Evolutionary conservation across 2,797 vertebrate genomes (phyloP).

Genomic region (Urophycis tenuis): DNA sequence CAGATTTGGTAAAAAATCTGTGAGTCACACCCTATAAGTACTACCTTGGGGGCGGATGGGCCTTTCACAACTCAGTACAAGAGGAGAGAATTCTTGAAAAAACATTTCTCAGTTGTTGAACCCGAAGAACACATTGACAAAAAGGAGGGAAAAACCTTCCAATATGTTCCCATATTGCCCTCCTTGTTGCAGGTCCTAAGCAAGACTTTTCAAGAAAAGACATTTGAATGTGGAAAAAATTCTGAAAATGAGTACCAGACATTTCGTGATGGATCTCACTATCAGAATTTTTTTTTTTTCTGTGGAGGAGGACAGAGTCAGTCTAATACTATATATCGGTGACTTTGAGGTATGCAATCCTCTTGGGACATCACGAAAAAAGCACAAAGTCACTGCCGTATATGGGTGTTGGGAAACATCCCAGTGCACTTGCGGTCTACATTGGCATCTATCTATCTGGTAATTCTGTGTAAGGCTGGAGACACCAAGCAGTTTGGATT

Average conservation of each 20-base stretch:
- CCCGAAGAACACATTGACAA: constrained; percentile 11
- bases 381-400: background rate
- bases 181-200: background rate
- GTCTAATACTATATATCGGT: background rate
- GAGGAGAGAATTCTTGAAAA: constrained; percentile 24
- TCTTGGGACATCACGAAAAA: background rate
- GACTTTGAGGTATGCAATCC: constrained; percentile 1
- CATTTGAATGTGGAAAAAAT: background rate
- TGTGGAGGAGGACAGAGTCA: background rate
- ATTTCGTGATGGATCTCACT: constrained; percentile 3
- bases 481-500: background rate
- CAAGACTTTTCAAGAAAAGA: background rate
- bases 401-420: background rate
- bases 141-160: background rate
- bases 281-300: background rate
- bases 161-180: background rate
- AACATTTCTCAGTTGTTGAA: constrained; percentile 22
- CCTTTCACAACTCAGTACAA: constrained; percentile 28
- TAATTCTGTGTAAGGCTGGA: background rate
- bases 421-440: background rate
- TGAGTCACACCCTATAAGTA: constrained; percentile 29
- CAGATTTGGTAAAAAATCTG: constrained; percentile 27
- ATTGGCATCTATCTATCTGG: background rate
- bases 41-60: constrained; percentile 22
- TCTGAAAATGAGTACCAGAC: background rate